Base-by-base conservation (phyloP, 1,140 invertebrate genomes). In the Brachionus plicatilis region DNA sequence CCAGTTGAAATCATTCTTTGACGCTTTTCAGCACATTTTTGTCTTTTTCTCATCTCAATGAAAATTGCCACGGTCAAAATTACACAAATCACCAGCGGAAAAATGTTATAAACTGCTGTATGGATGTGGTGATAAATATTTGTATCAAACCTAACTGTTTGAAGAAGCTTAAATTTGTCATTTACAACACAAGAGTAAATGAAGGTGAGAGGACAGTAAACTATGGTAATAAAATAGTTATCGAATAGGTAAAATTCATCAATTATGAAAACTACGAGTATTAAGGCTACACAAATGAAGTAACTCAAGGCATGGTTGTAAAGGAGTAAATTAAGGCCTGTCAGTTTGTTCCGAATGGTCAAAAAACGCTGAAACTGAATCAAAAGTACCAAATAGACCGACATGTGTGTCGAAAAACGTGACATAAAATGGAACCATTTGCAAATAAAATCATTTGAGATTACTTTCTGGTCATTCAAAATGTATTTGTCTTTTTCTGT, bases 221-320 rank as follows among this genome's bases (percentile, higher is more conserved):
- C 27, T 20, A 76, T 50, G 24, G 72, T 76, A 45, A 76, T 76
- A 76, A 50, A 76, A 29, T 50, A 76, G 12, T 50, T 76, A 29
- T 76, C 72, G 47, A 27, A 76, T 76, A 76, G 20, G 47, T 76
- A 76, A 20, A 76, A 76, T 50, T 76, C 72, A 17, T 76, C 72
- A 50, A 76, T 50, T 27, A 76, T 76, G n/a, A 76, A 76, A 50
- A 76, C 41, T 1, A 50, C 20, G 29, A 76, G 20, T 14, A 76
- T 50, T 27, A 76, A 14, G 11, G 72, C 72, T 27, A 50, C 20
- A 37, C 72, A 76, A 6, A 76, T 76, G 50, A 76, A 76, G 50
- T 76, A 76, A 29, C 43, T 76, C 27, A 76, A 76, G 5, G 72
- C 72, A 76, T 76, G 72, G 47, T 76, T 76, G 20, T 76, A 76